Evolutionary conservation across 2,888 invertebrate species (phyloP), one percentile per base, ranked within the genome.

Genomic region (Andricus quercusramuli): DNA sequence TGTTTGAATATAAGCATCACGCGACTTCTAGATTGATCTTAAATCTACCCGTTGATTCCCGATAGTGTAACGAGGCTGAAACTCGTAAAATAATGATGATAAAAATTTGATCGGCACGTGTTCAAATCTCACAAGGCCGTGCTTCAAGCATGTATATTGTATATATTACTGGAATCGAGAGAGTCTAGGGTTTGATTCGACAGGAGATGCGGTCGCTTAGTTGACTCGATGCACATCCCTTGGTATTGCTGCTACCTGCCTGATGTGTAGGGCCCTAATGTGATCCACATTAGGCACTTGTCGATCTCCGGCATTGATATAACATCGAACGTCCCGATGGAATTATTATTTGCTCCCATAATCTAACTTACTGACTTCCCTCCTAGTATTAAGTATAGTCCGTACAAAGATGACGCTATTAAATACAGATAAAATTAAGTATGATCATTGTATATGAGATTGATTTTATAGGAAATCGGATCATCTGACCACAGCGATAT

Each of bases 151-250:
- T n/a, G n/a, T n/a, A n/a, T n/a, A n/a, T 2, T 11, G n/a, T 66
- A 11, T n/a, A 41, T 13, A 11, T 41, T 13, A 66, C 41, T 22
- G 37, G 66, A 66, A 66, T 11, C 32, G 66, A 41, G 15, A n/a
- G n/a, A 15, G 15, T 56, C 56, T 62, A 25, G 25, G 25, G 25
- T 3, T 62, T 25, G 62, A 62, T 62, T 62, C 15, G 15, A 62
- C 62, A 47, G 68, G 47, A 51, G 44, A 25, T 70, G 47, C 47
- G 68, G 11, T 70, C 29, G 25, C 9, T 70, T 20, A 70, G 44
- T 70, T 6, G 25, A 44, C 29, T 47, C 44, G 17, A 15, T 41
- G 56, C 8, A n/a, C 56, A 22, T 44, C 47, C 25, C 68, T 47
- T 17, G 47, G 68, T 22, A 44, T 17, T 68, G 68, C 68, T n/a